These are phyloP conservation scores for Lasioglossum malachurum DNA, from an alignment of 2,888 invertebrate genomes.

Conservation along the genomic window DNA sequence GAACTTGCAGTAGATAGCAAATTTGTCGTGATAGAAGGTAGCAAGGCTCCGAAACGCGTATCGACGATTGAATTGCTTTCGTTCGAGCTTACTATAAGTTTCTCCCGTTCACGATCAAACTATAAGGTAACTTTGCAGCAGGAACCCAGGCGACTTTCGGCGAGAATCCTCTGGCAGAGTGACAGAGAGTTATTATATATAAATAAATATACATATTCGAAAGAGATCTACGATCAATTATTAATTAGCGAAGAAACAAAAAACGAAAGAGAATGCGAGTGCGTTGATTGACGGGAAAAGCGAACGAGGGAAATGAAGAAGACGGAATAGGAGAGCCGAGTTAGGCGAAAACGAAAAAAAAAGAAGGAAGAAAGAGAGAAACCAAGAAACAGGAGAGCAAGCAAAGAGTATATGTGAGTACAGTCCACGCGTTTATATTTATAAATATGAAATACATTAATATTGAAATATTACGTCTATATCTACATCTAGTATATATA, in stretches of 20 bases:
- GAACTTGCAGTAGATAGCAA: constrained; percentile 14
- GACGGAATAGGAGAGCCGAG: neutral
- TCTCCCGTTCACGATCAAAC: neutral
- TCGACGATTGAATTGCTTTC: constrained; percentile 5
- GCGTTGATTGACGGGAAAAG: constrained; percentile 33
- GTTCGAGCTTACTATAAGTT: constrained; percentile 4
- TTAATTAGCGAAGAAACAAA: constrained; percentile 68
- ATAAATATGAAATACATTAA: constrained; percentile 79
- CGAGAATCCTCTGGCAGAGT: constrained; percentile 53
- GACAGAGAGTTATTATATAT: constrained; percentile 63
- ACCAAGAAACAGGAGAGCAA: constrained; percentile 57
- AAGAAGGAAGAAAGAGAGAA: constrained; percentile 32
- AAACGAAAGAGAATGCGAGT: constrained; percentile 42
- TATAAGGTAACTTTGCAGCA: neutral
- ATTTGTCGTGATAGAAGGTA: constrained; percentile 23
- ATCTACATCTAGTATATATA: constrained; percentile 73
- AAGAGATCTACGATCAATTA: constrained; percentile 80
- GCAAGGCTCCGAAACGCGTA: neutral
- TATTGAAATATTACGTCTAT: constrained; percentile 80
- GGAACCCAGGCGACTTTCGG: constrained; percentile 53
- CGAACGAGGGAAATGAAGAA: neutral
- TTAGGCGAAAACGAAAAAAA: neutral
- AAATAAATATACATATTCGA: constrained; percentile 71
- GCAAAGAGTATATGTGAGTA: constrained; percentile 75
- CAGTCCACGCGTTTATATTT: constrained; percentile 83